These are phyloP conservation scores for Halcyon leucocephala DNA, from an alignment of 2,797 vertebrate genomes.

Conservation along the genomic window DNA sequence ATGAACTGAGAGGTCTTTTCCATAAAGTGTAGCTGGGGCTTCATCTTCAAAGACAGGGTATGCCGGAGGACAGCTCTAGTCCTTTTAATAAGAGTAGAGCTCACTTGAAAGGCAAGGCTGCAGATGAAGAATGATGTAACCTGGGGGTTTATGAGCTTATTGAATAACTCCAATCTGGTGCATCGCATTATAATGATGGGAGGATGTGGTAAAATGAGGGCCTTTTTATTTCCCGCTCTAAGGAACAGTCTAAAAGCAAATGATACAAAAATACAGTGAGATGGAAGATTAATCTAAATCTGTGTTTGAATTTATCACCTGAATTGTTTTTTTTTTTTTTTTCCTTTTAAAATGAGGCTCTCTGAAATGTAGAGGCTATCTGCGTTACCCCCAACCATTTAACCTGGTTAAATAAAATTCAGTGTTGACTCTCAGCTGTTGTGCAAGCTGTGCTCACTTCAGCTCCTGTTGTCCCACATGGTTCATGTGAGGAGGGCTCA, in stretches of 20 bases:
- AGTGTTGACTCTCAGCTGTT: neutral
- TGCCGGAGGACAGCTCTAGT: slow-evolving; percentile 18
- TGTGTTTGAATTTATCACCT: neutral
- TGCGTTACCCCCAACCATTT: neutral
- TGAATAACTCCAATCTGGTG: neutral
- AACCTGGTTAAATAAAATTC: neutral
- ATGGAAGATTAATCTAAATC: neutral
- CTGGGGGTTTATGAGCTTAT: neutral
- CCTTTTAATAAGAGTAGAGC: neutral
- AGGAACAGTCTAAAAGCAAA: neutral
- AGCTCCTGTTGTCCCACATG: neutral
- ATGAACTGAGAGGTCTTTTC: neutral
- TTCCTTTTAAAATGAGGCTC: neutral
- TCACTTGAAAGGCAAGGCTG: neutral
- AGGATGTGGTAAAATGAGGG: neutral
- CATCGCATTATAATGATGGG: neutral
- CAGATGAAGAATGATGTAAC: slow-evolving; percentile 16
- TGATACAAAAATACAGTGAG: neutral
- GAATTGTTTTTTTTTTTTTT: neutral
- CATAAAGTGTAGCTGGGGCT: neutral
- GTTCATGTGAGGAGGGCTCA: neutral
- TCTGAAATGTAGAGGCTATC: neutral
- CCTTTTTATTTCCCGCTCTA: neutral
- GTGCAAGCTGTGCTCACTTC: neutral
- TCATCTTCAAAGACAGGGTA: neutral